phyloP scores from a whole-genome alignment of 2,113 vertebrate genomes.

The Canis aureus region DNA sequence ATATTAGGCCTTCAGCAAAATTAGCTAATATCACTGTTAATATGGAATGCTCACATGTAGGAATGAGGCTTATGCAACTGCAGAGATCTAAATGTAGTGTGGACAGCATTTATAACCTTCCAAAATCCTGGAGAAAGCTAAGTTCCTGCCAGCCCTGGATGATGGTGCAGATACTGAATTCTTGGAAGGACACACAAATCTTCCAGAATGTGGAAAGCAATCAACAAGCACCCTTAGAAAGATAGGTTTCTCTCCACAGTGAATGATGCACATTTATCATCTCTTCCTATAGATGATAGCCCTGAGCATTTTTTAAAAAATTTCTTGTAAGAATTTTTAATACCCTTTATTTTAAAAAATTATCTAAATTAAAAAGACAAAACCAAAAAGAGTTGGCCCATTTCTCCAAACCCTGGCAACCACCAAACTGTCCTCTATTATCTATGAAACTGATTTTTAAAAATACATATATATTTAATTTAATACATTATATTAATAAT shows the following conservation, averaged over 20 bases:
- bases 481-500: no score
- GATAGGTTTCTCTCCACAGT: background rate
- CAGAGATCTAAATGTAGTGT: background rate
- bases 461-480: background rate
- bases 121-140: background rate
- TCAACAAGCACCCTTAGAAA: background rate
- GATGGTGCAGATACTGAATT: background rate
- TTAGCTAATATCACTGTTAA: background rate
- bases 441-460: background rate
- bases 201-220: background rate
- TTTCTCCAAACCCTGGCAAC: background rate
- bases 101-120: background rate
- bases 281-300: background rate
- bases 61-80: background rate
- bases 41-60: background rate
- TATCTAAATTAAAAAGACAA: background rate
- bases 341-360: background rate
- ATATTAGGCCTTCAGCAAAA: background rate
- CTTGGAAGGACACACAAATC: background rate
- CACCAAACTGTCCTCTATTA: background rate
- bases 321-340: background rate
- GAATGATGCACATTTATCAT: background rate
- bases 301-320: background rate
- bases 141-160: background rate
- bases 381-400: background rate